phyloP scores from a whole-genome alignment of 2,888 invertebrate species.

The Steinernema carpocapsae region DNA sequence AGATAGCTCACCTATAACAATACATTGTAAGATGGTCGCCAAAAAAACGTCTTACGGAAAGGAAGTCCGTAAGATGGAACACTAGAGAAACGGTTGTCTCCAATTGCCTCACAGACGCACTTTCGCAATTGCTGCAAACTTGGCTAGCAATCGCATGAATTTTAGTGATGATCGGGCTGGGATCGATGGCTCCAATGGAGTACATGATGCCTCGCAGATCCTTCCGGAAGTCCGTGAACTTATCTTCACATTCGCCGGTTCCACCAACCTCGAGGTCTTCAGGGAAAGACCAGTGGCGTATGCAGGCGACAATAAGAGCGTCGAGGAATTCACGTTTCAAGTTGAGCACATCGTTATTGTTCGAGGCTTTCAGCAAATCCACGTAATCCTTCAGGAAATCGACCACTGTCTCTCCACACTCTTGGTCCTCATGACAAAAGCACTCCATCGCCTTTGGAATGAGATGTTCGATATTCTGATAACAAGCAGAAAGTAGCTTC shows the following conservation, averaged over 20 bases:
- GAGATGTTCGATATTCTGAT: background rate
- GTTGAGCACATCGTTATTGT: background rate
- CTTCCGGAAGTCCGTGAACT: conserved; percentile 54
- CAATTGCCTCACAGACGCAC: background rate
- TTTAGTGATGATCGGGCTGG: background rate
- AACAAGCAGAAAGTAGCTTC: background rate
- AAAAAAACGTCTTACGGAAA: background rate
- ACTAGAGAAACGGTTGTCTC: background rate
- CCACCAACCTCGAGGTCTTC: conserved; percentile 52
- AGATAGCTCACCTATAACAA: background rate
- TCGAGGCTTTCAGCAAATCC: background rate
- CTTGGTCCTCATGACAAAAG: background rate
- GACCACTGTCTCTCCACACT: background rate
- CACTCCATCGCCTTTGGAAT: background rate
- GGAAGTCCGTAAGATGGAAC: conserved; percentile 4
- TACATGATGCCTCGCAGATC: conserved; percentile 49
- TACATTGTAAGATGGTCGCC: background rate
- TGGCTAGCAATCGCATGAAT: background rate
- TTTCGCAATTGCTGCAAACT: background rate
- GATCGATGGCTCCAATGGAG: conserved; percentile 46
- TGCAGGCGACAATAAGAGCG: background rate
- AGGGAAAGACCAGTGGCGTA: conserved; percentile 36
- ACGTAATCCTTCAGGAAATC: conserved; percentile 15
- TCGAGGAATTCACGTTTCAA: conserved; percentile 4
- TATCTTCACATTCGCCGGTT: conserved; percentile 56